Base-by-base conservation (phyloP, 2,797 vertebrate genomes). In the Nannoperca obscura region DNA sequence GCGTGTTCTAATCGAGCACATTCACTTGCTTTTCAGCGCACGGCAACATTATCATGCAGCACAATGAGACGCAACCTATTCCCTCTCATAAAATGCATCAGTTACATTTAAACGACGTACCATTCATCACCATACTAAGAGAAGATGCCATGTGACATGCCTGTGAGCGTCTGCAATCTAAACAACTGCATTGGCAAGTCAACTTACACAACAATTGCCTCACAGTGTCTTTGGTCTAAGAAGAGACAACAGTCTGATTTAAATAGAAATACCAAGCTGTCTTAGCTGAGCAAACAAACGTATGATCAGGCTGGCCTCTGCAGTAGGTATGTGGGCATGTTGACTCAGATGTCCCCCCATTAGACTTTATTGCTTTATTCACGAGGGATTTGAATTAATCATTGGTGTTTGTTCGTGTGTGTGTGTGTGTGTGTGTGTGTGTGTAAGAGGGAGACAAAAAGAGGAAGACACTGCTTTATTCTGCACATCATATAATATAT, bases 311-410 rank as follows among this genome's bases (percentile, higher is more conserved):
- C 36, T 3, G 71, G 74, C 60, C 81, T 78, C 81, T 66, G 74
- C 46, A 59, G 87, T 84, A 78, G 80, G 88, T 84, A 62, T 78
- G 76, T 61, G 36, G 52, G 61, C 84, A 69, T 79, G 88, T 92
- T 90, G 82, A 89, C 89, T 86, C 89, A 91, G 87, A 91, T 91
- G 89, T 84, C 82, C 58, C 78, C 53, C 66, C 74, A 72, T 86
- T 79, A 82, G 78, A 71, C 75, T 93, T 93, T 94, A 94, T 93
- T 91, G 89, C 91, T 91, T 90, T 88, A 88, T 91, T 93, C 89
- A 88, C 55, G 0, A 50, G 76, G 79, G 88, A 89, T 88, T 89
- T 91, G 74, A 92, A 91, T 92, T 75, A 88, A 91, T 93, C 81
- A 89, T 86, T 83, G 79, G 66, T 40, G 4, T 84, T 30, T 76